Conservation (phyloP, 2,113 vertebrate species). For the Urocitellus parryii region DNA sequence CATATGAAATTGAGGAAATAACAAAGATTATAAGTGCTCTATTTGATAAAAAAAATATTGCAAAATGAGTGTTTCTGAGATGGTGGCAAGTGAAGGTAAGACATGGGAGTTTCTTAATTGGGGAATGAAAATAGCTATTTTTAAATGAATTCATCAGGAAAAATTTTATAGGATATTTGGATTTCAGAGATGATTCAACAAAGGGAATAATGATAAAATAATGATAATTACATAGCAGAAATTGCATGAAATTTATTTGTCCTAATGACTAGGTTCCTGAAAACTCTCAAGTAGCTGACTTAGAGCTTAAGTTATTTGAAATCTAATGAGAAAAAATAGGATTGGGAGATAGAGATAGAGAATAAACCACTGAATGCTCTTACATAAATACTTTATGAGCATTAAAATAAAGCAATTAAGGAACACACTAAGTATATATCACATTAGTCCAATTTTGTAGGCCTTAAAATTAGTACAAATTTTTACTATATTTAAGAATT, state of each 20-base stretch:
- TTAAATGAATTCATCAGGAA: not conserved
- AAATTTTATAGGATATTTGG: not conserved
- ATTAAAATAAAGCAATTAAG: constrained; percentile 36
- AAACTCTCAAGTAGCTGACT: not conserved
- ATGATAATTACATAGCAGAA: constrained; percentile 23
- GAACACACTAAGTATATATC: not conserved
- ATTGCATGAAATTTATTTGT: constrained; percentile 37
- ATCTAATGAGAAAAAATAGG: not conserved
- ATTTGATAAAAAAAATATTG: not conserved
- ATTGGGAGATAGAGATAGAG: not conserved
- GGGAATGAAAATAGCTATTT: not conserved
- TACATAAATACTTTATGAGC: constrained; percentile 35
- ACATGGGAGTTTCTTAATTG: not conserved
- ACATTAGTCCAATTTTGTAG: not conserved
- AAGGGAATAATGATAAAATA: constrained; percentile 31
- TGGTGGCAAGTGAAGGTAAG: constrained; percentile 5
- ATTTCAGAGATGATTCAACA: constrained; percentile 15
- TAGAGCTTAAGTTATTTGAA: constrained; percentile 25
- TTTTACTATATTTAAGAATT: not conserved
- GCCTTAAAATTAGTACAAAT: not conserved
- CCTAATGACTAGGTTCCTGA: not conserved
- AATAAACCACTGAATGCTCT: not conserved
- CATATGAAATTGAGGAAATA: constrained; percentile 18
- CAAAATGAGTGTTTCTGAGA: not conserved
- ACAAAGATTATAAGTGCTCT: not conserved